Evolutionary conservation across 2,888 invertebrate genomes (phyloP).

Genomic region (Noctua fimbriata): DNA sequence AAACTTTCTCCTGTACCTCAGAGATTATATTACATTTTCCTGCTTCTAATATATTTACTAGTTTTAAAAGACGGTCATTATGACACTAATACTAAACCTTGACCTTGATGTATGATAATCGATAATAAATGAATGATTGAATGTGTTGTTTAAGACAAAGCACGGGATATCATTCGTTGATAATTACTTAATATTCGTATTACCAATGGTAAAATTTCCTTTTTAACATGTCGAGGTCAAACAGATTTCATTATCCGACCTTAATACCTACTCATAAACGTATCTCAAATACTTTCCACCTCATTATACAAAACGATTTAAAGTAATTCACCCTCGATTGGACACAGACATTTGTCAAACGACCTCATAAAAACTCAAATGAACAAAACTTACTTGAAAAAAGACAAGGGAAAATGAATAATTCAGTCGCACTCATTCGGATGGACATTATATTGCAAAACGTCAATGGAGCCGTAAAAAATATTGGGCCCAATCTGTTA

Average conservation of each 20-base stretch:
- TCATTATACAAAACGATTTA: conserved; percentile 56
- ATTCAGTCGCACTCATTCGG: conserved; percentile 52
- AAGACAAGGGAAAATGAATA: conserved; percentile 58
- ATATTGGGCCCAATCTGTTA: conserved; percentile 72
- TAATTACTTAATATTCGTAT: neutral
- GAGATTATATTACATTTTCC: too few relatives aligned
- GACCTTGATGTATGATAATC: neutral
- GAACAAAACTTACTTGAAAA: conserved; percentile 53
- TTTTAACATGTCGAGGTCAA: neutral
- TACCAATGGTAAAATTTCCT: too few relatives aligned
- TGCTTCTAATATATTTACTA: too few relatives aligned
- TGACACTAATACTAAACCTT: too few relatives aligned
- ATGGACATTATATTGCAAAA: conserved; percentile 63
- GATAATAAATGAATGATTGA: neutral
- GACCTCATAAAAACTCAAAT: conserved; percentile 61
- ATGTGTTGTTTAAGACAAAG: neutral
- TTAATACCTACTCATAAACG: conserved; percentile 13
- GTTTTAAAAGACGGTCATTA: too few relatives aligned
- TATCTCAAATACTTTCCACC: conserved; percentile 41
- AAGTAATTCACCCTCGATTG: conserved; percentile 46
- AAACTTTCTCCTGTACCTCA: too few relatives aligned
- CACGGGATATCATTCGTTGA: neutral
- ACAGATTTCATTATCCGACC: neutral
- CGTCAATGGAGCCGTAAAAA: conserved; percentile 64
- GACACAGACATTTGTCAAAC: conserved; percentile 58